Conservation (phyloP, 2,113 vertebrate genomes). For the Silurus meridionalis region DNA sequence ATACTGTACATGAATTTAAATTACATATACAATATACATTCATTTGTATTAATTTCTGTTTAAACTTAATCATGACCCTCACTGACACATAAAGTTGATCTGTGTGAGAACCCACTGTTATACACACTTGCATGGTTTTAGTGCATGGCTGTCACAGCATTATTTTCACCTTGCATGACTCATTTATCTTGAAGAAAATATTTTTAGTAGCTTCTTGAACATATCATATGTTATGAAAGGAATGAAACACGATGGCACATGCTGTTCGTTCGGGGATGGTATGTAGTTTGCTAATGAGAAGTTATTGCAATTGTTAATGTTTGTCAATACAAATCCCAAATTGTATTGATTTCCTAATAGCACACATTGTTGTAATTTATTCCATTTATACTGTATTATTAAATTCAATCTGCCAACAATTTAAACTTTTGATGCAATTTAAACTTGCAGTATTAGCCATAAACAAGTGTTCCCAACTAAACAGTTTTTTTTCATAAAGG, state of each 20-base stretch:
- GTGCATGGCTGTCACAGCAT: neutral
- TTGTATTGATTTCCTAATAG: neutral
- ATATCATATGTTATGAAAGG: neutral
- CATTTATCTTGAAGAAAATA: neutral
- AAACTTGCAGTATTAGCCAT: neutral
- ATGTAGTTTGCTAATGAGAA: neutral
- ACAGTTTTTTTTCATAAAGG: neutral
- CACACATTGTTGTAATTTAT: neutral
- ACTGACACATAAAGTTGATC: constrained; percentile 16
- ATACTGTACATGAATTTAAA: constrained; percentile 5
- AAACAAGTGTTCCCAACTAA: neutral
- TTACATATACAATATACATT: neutral
- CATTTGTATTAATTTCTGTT: neutral
- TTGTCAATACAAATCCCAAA: neutral
- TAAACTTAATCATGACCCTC: constrained; percentile 29
- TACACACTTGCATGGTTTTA: neutral
- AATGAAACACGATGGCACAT: neutral
- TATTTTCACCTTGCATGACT: neutral
- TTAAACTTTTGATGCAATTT: no score
- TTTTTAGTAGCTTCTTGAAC: neutral
- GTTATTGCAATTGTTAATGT: neutral
- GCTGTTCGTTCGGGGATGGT: neutral
- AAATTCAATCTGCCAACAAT: neutral
- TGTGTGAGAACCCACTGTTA: neutral
- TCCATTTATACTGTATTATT: neutral